Evolutionary conservation across 2,888 invertebrate genomes (phyloP).

Genomic region (Resseliella maxima): DNA sequence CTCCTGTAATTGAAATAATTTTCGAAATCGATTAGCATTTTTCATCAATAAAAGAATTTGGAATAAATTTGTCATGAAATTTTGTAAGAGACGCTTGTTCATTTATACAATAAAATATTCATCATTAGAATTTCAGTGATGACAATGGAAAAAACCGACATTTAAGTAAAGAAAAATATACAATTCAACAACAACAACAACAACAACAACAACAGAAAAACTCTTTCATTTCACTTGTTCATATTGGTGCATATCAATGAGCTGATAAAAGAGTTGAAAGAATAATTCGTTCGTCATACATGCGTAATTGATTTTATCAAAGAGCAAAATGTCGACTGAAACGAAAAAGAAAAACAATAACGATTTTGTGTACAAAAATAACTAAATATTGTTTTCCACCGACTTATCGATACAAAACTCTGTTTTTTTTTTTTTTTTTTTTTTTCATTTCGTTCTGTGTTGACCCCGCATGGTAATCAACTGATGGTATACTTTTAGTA

Average conservation of each 20-base stretch:
- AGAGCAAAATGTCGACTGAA: slow-evolving; percentile 4
- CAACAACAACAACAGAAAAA: no score
- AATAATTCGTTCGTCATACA: background rate
- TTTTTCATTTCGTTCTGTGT: no score
- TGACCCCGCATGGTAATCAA: slow-evolving; percentile 20
- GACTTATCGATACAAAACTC: slow-evolving; percentile 6
- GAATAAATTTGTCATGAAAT: no score
- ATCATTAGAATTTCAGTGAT: no score
- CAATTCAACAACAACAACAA: background rate
- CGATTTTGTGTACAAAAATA: no score
- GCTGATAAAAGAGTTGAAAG: slow-evolving; percentile 54
- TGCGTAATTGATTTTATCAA: slow-evolving; percentile 8
- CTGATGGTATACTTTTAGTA: background rate
- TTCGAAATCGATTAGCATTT: background rate
- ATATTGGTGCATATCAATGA: slow-evolving; percentile 30
- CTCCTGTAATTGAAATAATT: slow-evolving; percentile 75
- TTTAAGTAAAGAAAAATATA: no score
- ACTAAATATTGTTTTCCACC: no score
- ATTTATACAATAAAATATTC: no score
- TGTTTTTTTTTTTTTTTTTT: background rate
- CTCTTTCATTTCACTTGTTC: background rate
- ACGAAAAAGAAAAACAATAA: background rate
- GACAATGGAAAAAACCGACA: no score
- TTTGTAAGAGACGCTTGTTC: no score
- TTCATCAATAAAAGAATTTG: no score